Base-by-base conservation (phyloP, 1,140 invertebrate genomes). In the Ostrea edulis region DNA sequence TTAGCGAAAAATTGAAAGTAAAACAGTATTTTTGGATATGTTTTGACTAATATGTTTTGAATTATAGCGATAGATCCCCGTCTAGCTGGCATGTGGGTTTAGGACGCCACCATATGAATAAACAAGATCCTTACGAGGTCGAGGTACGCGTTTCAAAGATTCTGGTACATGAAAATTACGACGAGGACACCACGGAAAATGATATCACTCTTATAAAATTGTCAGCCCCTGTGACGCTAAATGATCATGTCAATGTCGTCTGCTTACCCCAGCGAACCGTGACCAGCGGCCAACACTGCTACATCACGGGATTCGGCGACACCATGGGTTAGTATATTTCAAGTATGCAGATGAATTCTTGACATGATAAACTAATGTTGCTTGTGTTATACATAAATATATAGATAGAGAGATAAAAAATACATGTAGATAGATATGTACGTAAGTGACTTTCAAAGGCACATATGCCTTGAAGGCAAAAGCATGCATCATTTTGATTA, bases 191-290 rank as follows among this genome's bases (percentile, higher is more conserved):
- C 0, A 88, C 94, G 22, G 89, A 95, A 87, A 96, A 97, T 89
- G 97, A 97, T 90, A 96, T 97, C 8, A 96, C 96, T 0, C 92
- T 97, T 1, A 29, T 97, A 0, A 94, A 92, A 58, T 93, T 96
- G 0, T 54, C 82, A 2, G 87, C 90, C 0, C 88, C 91, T 0
- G 96, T 97, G 2, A 85, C 62, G 7, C 52, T 89, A 0, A 97
- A 96, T 90, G 96, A 92, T 65, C 93, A 93, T 65, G 96, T 97
- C 22, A 96, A 96, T 0, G 96, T 96, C 0, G 96, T 95, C 44
- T 97, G 97, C 93, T 91, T 97, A 58, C 97, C 97, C 2, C 20
- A 87, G n/a, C 8, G 85, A 14, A 44, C 85, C 0, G 88, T 88
- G 8, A 20, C 20, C 8, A 51, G 35, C 20, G 91, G 90, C 0